Evolutionary conservation across 2,113 vertebrate species (phyloP), one percentile per base, ranked within the genome.

Genomic region (Lepus americanus): DNA sequence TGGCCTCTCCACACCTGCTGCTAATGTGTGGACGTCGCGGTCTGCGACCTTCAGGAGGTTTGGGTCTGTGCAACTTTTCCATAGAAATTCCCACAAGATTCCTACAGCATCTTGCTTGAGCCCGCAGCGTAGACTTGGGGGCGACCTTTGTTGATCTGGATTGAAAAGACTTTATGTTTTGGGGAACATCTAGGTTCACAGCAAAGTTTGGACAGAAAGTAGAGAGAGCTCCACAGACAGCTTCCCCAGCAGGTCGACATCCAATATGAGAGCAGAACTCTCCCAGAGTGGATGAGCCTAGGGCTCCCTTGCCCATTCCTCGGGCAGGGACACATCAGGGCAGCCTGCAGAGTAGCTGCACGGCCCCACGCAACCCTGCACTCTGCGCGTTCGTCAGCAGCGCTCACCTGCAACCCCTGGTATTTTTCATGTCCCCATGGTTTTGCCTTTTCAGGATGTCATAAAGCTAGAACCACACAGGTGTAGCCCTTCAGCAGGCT

Each of bases 1-100:
- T 29, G n/a, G 27, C 19, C 13, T 13, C 11, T 8, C 39, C 2
- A 63, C 2, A 20, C 5, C 0, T 63, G 6, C 6, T 23, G 6
- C 44, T 44, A 44, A 44, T 44, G 44, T 7, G 44, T 44, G 44
- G 44, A 44, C 44, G 11, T 73, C 33, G 33, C 13, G 12, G 3
- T 66, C 84, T 29, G 20, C 31, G 49, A 33, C 36, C 6, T 44
- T 25, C n/a, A 49, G 20, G 69, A 93, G n/a, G 39, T 88, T 81
- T 73, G 33, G 27, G n/a, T 49, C 39, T 86, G 3, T 39, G 19
- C 4, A 9, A 61, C 19, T 63, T 72, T 80, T 33, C 44, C 66
- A 33, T 16, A 77, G 82, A 73, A 78, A 63, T 69, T 6, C 29
- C 63, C 25, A 19, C 5, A 61, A 39, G n/a, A 44, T 70, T 36